Percentiles rank a stretch among this genome's conserved stretches.
Conservation (phyloP, 2,113 vertebrate genomes). For the Glareola pratincola region DNA sequence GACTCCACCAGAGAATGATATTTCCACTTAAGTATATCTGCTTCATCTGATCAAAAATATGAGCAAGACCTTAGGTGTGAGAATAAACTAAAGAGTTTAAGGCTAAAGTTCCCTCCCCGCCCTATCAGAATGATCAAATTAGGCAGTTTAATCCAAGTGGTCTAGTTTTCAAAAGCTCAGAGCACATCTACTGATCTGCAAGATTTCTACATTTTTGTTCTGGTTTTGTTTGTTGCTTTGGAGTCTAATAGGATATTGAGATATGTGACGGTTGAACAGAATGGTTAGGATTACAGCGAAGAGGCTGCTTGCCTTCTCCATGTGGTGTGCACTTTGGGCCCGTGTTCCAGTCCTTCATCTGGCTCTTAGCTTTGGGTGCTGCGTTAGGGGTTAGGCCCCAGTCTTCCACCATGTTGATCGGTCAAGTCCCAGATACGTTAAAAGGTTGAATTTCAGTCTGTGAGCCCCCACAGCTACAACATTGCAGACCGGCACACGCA, state of each 20-base stretch:
- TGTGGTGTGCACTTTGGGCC: not conserved
- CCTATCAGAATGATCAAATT: not conserved
- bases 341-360: not conserved
- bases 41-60: not conserved
- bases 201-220: not conserved
- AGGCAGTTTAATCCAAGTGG: not conserved
- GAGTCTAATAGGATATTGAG: not conserved
- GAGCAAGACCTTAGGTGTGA: not conserved
- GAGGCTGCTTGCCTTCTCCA: not conserved
- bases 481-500: rapidly evolving
- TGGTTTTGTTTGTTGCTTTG: not conserved
- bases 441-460: not conserved
- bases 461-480: not conserved
- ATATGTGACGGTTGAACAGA: not conserved
- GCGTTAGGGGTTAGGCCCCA: not conserved
- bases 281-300: not conserved
- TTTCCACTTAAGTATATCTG: not conserved
- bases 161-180: not conserved
- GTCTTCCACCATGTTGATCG: not conserved
- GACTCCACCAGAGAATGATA: not conserved
- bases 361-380: not conserved
- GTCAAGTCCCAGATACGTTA: not conserved
- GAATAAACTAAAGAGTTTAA: not conserved
- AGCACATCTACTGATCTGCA: not conserved
- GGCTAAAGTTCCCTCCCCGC: not conserved